Conservation (phyloP, 2,113 vertebrate species). For the Tautogolabrus adspersus region DNA sequence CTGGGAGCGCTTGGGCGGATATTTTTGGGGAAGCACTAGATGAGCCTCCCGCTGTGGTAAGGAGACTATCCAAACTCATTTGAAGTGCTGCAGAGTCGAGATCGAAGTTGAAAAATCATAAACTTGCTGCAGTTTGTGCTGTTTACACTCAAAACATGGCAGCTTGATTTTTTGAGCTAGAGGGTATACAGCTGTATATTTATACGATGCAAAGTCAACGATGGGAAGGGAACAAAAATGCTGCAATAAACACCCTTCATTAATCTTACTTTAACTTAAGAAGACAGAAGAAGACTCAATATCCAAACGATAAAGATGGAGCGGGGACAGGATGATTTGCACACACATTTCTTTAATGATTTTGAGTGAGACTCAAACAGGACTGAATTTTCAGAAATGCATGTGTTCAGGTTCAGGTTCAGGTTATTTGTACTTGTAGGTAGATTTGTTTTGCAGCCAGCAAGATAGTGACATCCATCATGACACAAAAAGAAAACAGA, state of each 20-base stretch:
- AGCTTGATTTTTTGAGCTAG: background rate
- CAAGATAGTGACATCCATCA: no score
- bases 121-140: conserved; percentile 20
- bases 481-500: no score
- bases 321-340: background rate
- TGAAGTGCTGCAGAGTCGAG: conserved; percentile 34
- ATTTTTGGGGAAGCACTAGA: conserved; percentile 42
- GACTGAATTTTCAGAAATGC: no score
- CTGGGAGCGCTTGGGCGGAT: conserved; percentile 43
- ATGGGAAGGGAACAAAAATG: background rate
- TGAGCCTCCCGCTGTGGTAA: conserved; percentile 40
- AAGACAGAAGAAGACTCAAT: background rate
- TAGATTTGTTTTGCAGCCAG: no score
- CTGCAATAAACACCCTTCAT: background rate
- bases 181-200: background rate
- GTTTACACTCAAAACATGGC: conserved; percentile 21
- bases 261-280: background rate
- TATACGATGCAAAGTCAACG: background rate
- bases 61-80: conserved; percentile 37
- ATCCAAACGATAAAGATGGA: background rate
- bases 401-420: no score
- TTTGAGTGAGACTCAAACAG: no score
- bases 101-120: conserved; percentile 30
- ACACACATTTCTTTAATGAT: no score
- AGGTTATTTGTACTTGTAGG: no score